Base-by-base conservation (phyloP, 2,888 invertebrate genomes). In the Tryphoninae sp. region DNA sequence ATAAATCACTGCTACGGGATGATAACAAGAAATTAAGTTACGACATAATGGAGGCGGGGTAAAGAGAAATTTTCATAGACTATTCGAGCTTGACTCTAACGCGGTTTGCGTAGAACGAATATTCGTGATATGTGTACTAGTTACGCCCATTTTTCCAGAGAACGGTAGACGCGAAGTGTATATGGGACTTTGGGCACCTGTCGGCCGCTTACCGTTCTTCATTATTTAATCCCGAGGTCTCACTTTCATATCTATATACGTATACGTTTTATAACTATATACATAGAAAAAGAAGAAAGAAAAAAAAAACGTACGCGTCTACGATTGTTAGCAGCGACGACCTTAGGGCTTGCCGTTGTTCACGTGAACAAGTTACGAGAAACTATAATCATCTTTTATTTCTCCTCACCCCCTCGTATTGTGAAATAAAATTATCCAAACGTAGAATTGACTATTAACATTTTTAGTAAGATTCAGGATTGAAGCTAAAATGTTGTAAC, bases 121-220 rank as follows among this genome's bases (percentile, higher is more conserved):
- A 19, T 55, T 19, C 51, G 67, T 22, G 13, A 22, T 16, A 1
- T 67, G 67, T 2, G 16, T 16, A n/a, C 16, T 22, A 51, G 40
- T 74, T 74, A 42, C 42, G 55, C 45, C 33, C 42, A 71, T 67
- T 69, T 69, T 65, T 74, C 59, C 45, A 26, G 71, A 75, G 69
- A 80, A 23, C 65, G 40, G 45, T 80, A 58, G 71, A 80, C 65
- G 62, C 45, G 22, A 58, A 22, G 49, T 53, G 62, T 58, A 78
- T 61, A 81, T 84, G 84, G 78, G 84, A 84, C 71, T 77, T 42
- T 40, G 71, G 49, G 65, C 84, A 84, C 82, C 84, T 84, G 84
- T 84, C 76, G 80, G 61, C 64, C 59, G 78, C 78, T 81, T 82
- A 79, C 76, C 75, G 33, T 72, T 75, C 65, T 82, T 45, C 53